Evolutionary conservation across 1,140 invertebrate species (phyloP), one percentile per base, ranked within the genome.

Genomic region (Oryctes rhinoceros): DNA sequence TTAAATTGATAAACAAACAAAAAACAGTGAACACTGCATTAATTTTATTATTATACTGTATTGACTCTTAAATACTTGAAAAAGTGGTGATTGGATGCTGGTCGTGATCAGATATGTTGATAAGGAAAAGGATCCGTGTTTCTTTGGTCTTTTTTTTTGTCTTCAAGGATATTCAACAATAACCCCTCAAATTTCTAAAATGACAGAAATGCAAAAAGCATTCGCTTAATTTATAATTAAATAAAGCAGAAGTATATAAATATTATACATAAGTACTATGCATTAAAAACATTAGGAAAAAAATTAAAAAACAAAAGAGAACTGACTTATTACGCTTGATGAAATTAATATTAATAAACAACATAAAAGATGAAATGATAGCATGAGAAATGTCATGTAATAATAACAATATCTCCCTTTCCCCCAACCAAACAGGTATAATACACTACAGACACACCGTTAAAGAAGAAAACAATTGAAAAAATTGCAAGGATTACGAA

Each of bases 311-410:
- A 44, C 39, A 71, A 71, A 37, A 37, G 24, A 71, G 65, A 37
- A 71, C 65, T 71, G 65, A 71, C 65, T 71, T 71, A 71, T 71
- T 71, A 71, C 65, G 65, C 65, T 71, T 71, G 65, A 71, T 71
- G 20, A 71, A 24, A 71, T 11, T 67, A 71, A 37, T 15, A 71
- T 44, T 44, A 71, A 37, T 11, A 15, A 71, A 35, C 37, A 71
- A 71, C 35, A 30, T 35, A 37, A 71, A 71, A 71, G 18, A 24
- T 5, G 65, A 35, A 35, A 71, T 71, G 65, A 71, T n/a, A 59
- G 15, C 18, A 59, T 44, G 39, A 44, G 39, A 44, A 44, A 44
- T 44, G 39, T 44, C 39, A 44, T 59, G 18, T 18, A 59, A 18
- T 59, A 1, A 59, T 18, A 59, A n/a, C 15, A n/a, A 59, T 59